Conservation (phyloP, 2,888 invertebrate species). For the Chrysodeixis includens region DNA sequence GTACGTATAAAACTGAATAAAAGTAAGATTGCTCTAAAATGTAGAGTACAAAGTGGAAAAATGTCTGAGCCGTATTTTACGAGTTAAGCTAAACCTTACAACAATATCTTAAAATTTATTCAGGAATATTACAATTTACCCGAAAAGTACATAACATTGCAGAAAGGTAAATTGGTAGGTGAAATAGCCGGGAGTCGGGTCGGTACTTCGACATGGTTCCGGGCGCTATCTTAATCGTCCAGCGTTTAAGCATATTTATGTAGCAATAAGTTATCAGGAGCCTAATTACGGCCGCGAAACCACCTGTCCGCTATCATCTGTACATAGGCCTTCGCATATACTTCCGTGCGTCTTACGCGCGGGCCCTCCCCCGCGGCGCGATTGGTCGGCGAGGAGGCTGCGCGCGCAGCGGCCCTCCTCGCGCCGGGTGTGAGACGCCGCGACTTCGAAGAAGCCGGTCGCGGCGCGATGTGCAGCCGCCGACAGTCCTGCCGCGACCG, state of each 20-base stretch:
- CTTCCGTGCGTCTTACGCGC: slow-evolving; percentile 88
- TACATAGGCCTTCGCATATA: slow-evolving; percentile 90
- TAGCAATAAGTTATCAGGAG: slow-evolving; percentile 87
- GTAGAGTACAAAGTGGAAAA: slow-evolving; percentile 15
- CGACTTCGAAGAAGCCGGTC: slow-evolving; percentile 82
- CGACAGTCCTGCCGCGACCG: slow-evolving; percentile 82
- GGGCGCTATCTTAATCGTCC: slow-evolving; percentile 83
- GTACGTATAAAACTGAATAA: slow-evolving; percentile 6
- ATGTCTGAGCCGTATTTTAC: slow-evolving; percentile 34
- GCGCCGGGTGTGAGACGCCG: slow-evolving; percentile 77
- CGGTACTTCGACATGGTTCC: slow-evolving; percentile 70
- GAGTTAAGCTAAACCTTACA: slow-evolving; percentile 43
- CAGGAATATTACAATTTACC: slow-evolving; percentile 68
- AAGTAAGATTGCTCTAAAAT: neutral
- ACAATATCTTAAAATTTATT: slow-evolving; percentile 58
- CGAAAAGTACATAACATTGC: slow-evolving; percentile 68
- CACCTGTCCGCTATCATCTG: slow-evolving; percentile 89
- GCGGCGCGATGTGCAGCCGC: slow-evolving; percentile 80
- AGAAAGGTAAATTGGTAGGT: slow-evolving; percentile 69
- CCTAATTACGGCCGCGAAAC: slow-evolving; percentile 88
- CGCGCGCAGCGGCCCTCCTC: slow-evolving; percentile 88
- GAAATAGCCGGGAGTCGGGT: slow-evolving; percentile 68
- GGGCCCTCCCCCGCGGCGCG: slow-evolving; percentile 83
- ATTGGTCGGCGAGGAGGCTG: slow-evolving; percentile 80
- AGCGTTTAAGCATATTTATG: slow-evolving; percentile 85